Evolutionary conservation across 2,888 invertebrate genomes (phyloP), one percentile per base, ranked within the genome.

Genomic region (Polydrusus pterygomalis): DNA sequence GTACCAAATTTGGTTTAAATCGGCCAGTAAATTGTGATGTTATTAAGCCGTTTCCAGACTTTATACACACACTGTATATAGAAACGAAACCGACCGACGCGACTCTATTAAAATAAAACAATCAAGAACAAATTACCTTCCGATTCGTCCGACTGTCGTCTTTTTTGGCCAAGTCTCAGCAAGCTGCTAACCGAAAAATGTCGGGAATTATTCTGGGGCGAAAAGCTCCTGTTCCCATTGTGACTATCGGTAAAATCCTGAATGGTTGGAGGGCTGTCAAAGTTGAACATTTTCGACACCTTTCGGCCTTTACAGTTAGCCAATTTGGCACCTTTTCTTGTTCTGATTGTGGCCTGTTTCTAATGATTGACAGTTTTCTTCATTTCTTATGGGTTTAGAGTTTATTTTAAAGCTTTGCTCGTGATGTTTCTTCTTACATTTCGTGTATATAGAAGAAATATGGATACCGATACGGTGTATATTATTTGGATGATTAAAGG

Each of bases 101-200:
- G n/a, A n/a, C n/a, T 40, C 40, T 40, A 5, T 40, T 40, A 11
- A 40, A 43, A 43, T n/a, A 3, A 25, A 25, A 25, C 25, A 25
- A 25, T 13, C 2, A 43, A 13, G 3, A 5, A n/a, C n/a, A n/a
- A 79, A 81, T 82, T 82, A 86, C 87, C 86, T 82, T 86, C 86
- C 67, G 83, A 83, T 78, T 86, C 86, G 72, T 85, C 85, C 10
- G 85, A 83, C 77, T 76, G 79, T 51, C 81, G 78, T 76, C 85
- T 81, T 78, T 86, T 86, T 69, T 84, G 84, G 62, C 84, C 84
- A 70, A 87, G 79, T 79, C 85, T 82, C 75, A 87, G 81, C 71
- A 88, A 82, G 82, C 85, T 88, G 78, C 83, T 87, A 75, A 88
- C 88, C 49, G 87, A 87, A 83, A 87, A 88, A 79, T 87, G 87